These are phyloP conservation scores for Centropristis striata DNA, from an alignment of 2,113 vertebrate species.

Conservation along the genomic window DNA sequence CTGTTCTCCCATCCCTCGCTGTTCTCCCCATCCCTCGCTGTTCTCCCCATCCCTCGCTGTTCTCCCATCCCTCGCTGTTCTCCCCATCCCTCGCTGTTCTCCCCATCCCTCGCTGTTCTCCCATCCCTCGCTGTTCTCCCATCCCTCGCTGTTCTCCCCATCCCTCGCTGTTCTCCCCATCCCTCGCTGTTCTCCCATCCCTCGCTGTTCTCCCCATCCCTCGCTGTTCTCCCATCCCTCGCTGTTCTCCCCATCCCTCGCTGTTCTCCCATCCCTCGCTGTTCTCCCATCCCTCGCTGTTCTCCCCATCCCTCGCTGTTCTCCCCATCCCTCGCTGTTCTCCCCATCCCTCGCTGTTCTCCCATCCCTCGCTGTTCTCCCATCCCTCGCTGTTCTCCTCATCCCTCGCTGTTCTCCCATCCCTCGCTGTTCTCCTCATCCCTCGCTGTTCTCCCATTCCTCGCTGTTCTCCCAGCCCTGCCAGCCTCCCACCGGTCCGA, in stretches of 20 bases:
- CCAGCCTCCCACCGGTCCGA: constrained; percentile 58
- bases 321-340: constrained; percentile 50
- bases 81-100: constrained; percentile 51
- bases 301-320: constrained; percentile 50
- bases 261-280: too few species aligned
- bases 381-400: constrained; percentile 51
- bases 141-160: constrained; percentile 50
- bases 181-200: too few species aligned
- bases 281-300: constrained; percentile 45
- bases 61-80: too few species aligned
- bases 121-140: too few species aligned
- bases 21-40: constrained; percentile 50
- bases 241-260: constrained; percentile 51
- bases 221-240: too few species aligned
- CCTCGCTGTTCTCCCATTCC: constrained; percentile 43
- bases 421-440: constrained; percentile 50
- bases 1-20: constrained; percentile 45
- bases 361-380: too few species aligned
- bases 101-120: constrained; percentile 48
- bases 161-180: constrained; percentile 49
- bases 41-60: constrained; percentile 50
- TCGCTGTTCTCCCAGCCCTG: constrained; percentile 43
- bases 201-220: constrained; percentile 54
- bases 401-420: constrained; percentile 44
- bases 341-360: constrained; percentile 50